Conservation (phyloP, 2,888 invertebrate genomes). For the Dilophus febrilis region DNA sequence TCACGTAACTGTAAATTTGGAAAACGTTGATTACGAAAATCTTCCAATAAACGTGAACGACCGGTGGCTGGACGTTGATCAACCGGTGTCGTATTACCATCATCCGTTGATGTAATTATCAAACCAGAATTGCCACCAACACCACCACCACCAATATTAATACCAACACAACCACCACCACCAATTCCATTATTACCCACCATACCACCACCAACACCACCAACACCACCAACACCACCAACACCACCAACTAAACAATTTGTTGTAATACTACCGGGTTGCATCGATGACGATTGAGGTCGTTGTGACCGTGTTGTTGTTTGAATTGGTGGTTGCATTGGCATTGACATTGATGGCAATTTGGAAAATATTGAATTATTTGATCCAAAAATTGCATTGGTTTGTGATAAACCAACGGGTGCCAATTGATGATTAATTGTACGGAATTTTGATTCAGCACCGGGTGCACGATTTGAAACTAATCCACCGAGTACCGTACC, state of each 20-base stretch:
- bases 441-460: conserved; percentile 75
- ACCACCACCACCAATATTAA: conserved; percentile 15
- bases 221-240: conserved; percentile 20
- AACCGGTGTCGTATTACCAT: conserved; percentile 34
- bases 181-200: conserved; percentile 17
- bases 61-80: conserved; percentile 39
- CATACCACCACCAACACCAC: too few relatives aligned
- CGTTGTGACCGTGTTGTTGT: conserved; percentile 12
- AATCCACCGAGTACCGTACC: conserved; percentile 46
- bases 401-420: conserved; percentile 22
- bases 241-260: conserved; percentile 14
- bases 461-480: conserved; percentile 59
- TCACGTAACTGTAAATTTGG: conserved; percentile 82
- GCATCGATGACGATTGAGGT: conserved; percentile 18
- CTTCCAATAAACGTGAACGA: conserved; percentile 82
- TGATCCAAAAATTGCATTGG: conserved; percentile 51
- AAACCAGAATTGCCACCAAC: conserved; percentile 25
- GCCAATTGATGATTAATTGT: conserved; percentile 38
- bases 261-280: too few relatives aligned
- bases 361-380: conserved; percentile 61
- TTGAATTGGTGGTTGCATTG: conserved; percentile 14
- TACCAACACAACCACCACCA: conserved; percentile 18
- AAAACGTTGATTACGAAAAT: conserved; percentile 82
- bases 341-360: conserved; percentile 26
- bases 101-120: conserved; percentile 33